Evolutionary conservation across 2,113 vertebrate species (phyloP).

Genomic region (Hippocampus abdominalis): DNA sequence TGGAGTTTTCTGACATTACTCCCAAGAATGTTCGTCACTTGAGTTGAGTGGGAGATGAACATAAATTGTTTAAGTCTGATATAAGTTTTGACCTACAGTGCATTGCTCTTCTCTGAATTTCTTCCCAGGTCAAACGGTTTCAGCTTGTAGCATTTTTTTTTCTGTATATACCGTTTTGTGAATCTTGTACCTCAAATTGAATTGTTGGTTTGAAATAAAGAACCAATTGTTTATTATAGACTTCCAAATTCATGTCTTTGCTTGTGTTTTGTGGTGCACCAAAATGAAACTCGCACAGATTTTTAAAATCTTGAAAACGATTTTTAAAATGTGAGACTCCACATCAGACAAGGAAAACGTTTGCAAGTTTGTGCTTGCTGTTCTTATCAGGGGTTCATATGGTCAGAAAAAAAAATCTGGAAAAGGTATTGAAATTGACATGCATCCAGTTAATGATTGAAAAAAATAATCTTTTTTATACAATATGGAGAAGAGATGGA

Average conservation of each 20-base stretch:
- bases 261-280: slow-evolving; percentile 10
- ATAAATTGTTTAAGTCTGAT: slow-evolving; percentile 24
- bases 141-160: slow-evolving; percentile 64
- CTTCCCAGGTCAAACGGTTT: slow-evolving; percentile 40
- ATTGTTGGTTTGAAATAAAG: slow-evolving; percentile 71
- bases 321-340: not conserved
- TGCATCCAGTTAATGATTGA: too few relatives aligned
- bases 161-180: slow-evolving; percentile 51
- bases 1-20: slow-evolving; percentile 31
- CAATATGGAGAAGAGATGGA: too few relatives aligned
- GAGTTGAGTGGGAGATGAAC: slow-evolving; percentile 23
- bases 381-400: too few relatives aligned
- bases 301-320: too few relatives aligned
- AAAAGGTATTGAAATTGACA: too few relatives aligned
- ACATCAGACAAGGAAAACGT: not conserved
- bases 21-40: slow-evolving; percentile 22
- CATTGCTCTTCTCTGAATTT: slow-evolving; percentile 36
- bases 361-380: too few relatives aligned
- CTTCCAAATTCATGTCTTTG: slow-evolving; percentile 7
- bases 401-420: too few relatives aligned
- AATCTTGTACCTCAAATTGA: slow-evolving; percentile 58
- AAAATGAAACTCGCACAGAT: not conserved
- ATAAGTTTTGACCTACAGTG: not conserved
- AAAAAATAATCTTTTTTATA: too few relatives aligned
- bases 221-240: slow-evolving; percentile 48